Conservation (phyloP, 2,113 vertebrate species). For the Brachyhypopomus occidentalis region DNA sequence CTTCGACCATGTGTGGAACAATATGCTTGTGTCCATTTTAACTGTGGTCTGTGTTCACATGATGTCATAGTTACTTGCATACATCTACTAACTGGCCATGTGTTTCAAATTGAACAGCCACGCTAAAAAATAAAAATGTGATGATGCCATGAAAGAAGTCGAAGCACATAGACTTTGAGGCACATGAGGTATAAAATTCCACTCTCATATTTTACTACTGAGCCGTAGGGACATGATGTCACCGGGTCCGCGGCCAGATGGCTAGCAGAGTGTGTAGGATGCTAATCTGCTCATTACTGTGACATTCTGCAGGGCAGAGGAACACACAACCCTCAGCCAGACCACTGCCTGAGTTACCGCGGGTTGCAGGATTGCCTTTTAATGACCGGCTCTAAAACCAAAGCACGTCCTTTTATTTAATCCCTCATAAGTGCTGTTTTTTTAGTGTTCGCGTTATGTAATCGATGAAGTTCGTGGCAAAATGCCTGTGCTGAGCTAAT, state of each 20-base stretch:
- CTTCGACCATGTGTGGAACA: constrained; percentile 17
- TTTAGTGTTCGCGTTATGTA: not conserved
- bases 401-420: constrained; percentile 37
- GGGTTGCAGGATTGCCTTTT: constrained; percentile 15
- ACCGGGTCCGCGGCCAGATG: constrained; percentile 63
- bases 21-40: constrained; percentile 26
- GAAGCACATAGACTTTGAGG: constrained; percentile 55
- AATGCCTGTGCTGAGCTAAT: not conserved
- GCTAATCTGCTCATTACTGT: constrained; percentile 63
- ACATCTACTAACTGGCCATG: constrained; percentile 39
- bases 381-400: constrained; percentile 39
- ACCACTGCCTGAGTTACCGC: constrained; percentile 27
- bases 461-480: constrained; percentile 15
- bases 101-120: constrained; percentile 45
- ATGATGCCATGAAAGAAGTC: constrained; percentile 57
- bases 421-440: constrained; percentile 17
- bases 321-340: constrained; percentile 39
- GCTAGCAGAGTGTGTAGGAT: constrained; percentile 57
- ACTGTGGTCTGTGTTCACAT: constrained; percentile 2
- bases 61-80: constrained; percentile 32
- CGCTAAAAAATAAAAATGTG: constrained; percentile 26
- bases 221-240: constrained; percentile 62
- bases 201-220: constrained; percentile 63
- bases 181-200: constrained; percentile 61
- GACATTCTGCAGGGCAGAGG: constrained; percentile 61